Percentiles rank a stretch among this genome's conserved stretches.
These are phyloP conservation scores for Serinus canaria DNA, from an alignment of 2,113 vertebrate species.

Conservation along the genomic window DNA sequence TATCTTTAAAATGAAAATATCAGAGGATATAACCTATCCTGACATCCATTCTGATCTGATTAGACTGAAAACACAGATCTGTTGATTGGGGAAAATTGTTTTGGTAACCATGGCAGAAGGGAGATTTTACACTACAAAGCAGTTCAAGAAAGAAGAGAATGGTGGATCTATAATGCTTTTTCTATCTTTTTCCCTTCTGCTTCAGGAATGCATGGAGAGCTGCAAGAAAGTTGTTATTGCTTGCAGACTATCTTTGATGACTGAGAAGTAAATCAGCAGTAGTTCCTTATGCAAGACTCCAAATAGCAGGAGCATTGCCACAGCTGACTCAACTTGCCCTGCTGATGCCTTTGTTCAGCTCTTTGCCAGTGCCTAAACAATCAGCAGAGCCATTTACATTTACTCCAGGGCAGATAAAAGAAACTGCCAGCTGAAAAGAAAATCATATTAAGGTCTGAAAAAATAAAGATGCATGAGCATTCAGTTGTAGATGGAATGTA, in stretches of 20 bases:
- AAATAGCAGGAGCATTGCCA: neutral
- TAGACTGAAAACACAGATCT: neutral
- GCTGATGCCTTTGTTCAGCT: neutral
- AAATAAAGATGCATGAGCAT: neutral
- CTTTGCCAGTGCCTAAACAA: neutral
- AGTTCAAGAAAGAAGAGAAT: neutral
- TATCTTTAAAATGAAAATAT: neutral
- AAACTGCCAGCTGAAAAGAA: neutral
- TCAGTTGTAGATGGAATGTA: neutral
- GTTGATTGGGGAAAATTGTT: neutral
- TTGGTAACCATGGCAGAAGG: neutral
- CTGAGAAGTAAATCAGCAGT: neutral
- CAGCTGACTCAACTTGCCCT: neutral
- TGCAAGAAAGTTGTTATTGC: neutral
- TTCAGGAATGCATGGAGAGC: neutral
- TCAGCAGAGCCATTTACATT: neutral
- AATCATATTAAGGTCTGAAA: neutral
- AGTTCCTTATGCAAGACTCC: neutral
- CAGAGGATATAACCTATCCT: neutral
- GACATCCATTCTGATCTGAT: neutral
- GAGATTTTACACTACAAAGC: neutral
- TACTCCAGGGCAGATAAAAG: neutral
- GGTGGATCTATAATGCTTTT: neutral
- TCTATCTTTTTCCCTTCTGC: neutral
- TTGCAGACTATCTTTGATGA: neutral